Conservation (phyloP, 2,888 invertebrate genomes). For the Argyra leucocephala region DNA sequence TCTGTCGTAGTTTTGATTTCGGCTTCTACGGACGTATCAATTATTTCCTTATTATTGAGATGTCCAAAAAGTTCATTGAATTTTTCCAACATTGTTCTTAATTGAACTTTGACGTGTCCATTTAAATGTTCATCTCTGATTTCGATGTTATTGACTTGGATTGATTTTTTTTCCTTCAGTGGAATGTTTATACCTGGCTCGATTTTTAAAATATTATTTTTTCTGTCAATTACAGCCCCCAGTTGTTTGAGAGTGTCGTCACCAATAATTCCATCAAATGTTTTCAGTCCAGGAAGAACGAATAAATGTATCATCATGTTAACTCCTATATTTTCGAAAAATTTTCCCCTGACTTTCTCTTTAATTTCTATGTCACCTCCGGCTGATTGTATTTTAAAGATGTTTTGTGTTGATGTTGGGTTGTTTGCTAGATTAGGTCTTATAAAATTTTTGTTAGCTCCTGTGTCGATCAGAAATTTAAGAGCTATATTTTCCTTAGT, state of each 20-base stretch:
- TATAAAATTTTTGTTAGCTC: no score
- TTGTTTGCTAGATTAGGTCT: no score
- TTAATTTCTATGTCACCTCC: no score
- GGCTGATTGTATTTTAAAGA: no score
- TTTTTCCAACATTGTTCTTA: background rate
- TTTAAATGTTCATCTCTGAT: constrained; percentile 10
- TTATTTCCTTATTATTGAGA: background rate
- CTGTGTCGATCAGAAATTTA: no score
- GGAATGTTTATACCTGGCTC: constrained; percentile 15
- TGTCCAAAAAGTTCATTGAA: constrained; percentile 12
- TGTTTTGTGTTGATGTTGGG: background rate
- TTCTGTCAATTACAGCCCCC: constrained; percentile 15
- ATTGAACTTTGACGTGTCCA: background rate
- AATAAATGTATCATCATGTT: constrained; percentile 15
- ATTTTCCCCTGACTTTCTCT: constrained; percentile 14
- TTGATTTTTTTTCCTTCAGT: no score
- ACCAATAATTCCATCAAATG: constrained; percentile 16
- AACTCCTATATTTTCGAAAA: constrained; percentile 16
- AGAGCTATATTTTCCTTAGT: no score
- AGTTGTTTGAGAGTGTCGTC: constrained; percentile 18
- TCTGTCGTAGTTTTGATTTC: constrained; percentile 16
- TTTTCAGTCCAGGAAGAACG: constrained; percentile 16
- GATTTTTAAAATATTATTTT: no score
- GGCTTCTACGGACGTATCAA: constrained; percentile 14
- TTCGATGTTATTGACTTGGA: no score